Evolutionary conservation across 2,113 vertebrate species (phyloP).

Genomic region (Oreotrochilus melanogaster): DNA sequence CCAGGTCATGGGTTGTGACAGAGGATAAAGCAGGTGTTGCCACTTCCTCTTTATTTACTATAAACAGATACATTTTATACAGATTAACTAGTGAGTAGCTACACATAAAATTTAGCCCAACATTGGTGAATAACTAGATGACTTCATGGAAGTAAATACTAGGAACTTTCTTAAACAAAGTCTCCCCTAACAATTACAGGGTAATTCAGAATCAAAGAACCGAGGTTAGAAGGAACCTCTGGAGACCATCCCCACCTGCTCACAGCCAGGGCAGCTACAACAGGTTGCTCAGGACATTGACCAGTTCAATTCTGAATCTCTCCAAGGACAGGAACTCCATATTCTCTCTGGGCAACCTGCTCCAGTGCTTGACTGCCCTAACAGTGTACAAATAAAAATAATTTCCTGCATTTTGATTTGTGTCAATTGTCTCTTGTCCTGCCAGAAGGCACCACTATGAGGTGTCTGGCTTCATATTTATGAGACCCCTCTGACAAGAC

Average conservation of each 20-base stretch:
- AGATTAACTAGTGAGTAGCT: not conserved
- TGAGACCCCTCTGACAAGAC: not conserved
- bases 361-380: not conserved
- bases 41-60: not conserved
- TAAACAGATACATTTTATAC: not conserved
- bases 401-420: too few species aligned
- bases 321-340: not conserved
- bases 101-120: not conserved
- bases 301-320: not conserved
- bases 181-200: not conserved
- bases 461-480: too few species aligned
- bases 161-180: not conserved
- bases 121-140: not conserved
- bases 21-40: not conserved
- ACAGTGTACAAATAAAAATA: not conserved
- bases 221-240: not conserved
- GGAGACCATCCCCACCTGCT: not conserved
- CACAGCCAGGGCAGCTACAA: not conserved
- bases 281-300: not conserved
- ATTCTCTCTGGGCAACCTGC: not conserved
- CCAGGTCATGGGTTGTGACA: too few species aligned
- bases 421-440: too few species aligned
- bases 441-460: too few species aligned
- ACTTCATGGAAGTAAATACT: not conserved
- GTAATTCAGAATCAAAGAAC: not conserved